phyloP scores from a whole-genome alignment of 2,113 vertebrate genomes.

The Dipodomys merriami region DNA sequence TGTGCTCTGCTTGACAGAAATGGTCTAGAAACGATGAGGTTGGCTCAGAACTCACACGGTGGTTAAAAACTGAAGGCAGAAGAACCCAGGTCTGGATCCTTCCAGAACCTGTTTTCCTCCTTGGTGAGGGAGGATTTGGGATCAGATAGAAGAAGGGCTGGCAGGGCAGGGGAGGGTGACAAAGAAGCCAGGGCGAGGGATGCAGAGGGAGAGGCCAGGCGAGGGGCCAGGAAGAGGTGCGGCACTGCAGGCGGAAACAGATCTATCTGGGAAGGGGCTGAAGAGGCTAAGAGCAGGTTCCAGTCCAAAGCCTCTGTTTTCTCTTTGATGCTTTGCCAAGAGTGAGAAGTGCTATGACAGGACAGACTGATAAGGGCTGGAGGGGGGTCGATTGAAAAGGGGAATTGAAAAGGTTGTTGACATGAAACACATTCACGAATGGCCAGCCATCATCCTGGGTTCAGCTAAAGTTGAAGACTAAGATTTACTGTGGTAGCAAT shows the following conservation, averaged over 20 bases:
- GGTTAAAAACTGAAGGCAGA: background rate
- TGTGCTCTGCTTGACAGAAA: background rate
- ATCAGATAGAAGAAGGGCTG: background rate
- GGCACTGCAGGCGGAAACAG: background rate
- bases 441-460: background rate
- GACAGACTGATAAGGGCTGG: background rate
- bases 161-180: background rate
- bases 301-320: background rate
- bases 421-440: background rate
- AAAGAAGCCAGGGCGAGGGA: conserved; percentile 12
- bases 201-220: background rate
- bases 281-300: background rate
- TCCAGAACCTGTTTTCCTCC: background rate
- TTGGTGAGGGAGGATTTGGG: background rate
- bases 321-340: background rate
- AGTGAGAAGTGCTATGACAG: background rate
- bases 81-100: conserved; percentile 20
- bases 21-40: background rate
- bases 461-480: background rate
- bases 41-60: background rate
- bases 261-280: background rate
- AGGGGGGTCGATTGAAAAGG: background rate
- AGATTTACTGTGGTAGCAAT: background rate
- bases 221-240: background rate
- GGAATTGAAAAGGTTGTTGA: background rate